These are phyloP conservation scores for Festucalex cinctus DNA, from an alignment of 2,113 vertebrate genomes.

Conservation along the genomic window DNA sequence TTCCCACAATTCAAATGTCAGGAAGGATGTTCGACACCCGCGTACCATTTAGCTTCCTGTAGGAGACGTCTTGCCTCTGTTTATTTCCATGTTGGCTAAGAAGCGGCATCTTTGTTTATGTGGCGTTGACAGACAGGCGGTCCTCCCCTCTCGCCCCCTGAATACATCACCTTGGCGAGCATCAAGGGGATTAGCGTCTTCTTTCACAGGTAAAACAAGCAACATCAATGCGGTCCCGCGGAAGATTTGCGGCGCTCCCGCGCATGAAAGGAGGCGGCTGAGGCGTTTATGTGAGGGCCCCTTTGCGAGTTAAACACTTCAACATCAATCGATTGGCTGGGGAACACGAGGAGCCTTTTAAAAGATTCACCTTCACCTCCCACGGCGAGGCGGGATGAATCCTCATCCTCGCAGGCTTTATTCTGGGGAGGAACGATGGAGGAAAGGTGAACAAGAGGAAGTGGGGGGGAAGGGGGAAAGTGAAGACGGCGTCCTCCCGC, in stretches of 20 bases:
- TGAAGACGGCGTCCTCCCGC: conserved; percentile 41
- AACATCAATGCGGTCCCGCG: conserved; percentile 45
- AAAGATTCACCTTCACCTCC: conserved; percentile 55
- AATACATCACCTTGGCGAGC: conserved; percentile 42
- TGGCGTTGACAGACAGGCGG: conserved; percentile 57
- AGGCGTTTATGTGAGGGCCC: conserved; percentile 29
- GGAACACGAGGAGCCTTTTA: conserved; percentile 37
- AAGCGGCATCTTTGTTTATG: conserved; percentile 43
- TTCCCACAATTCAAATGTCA: conserved; percentile 27
- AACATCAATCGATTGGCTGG: conserved; percentile 50
- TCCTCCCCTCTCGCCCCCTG: conserved; percentile 44
- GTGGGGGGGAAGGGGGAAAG: conserved; percentile 30
- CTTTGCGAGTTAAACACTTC: conserved; percentile 51
- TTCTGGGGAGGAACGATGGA: conserved; percentile 40
- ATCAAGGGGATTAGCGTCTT: conserved; percentile 54
- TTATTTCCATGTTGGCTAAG: conserved; percentile 16
- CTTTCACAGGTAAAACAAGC: conserved; percentile 52
- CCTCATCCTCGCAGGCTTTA: conserved; percentile 33
- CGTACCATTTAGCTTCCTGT: neutral
- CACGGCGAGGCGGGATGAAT: conserved; percentile 29
- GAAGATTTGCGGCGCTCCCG: conserved; percentile 25
- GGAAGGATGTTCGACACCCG: conserved; percentile 20
- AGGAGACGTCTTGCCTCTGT: neutral
- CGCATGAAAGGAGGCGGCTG: conserved; percentile 34
- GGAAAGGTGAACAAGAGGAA: conserved; percentile 38